These are phyloP conservation scores for Sebastes hopkinsi DNA, from an alignment of 2,797 vertebrate genomes.

Conservation along the genomic window DNA sequence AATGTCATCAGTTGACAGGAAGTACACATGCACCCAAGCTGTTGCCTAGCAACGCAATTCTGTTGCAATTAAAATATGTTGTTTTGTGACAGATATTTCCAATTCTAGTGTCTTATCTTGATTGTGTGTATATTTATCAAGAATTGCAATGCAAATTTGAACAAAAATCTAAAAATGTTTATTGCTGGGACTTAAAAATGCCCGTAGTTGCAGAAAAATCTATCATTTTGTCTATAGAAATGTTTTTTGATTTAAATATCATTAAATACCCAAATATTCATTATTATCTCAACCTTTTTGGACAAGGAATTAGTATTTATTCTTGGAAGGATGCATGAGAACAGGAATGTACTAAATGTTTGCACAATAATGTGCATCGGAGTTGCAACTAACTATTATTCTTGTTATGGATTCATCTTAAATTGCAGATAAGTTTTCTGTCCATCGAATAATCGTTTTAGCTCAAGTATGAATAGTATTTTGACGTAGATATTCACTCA, in stretches of 20 bases:
- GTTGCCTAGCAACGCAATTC: no score
- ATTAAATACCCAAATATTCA: not conserved
- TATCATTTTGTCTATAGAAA: no score
- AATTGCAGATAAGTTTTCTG: not conserved
- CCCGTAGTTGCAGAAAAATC: no score
- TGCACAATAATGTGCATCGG: not conserved
- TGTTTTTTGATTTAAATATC: not conserved
- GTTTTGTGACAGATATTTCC: no score
- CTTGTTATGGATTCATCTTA: not conserved
- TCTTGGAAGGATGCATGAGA: accelerated
- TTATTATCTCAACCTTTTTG: not conserved
- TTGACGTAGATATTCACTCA: not conserved
- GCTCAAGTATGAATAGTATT: accelerated
- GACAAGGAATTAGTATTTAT: not conserved
- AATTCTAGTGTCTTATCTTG: no score
- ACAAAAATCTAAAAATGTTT: no score
- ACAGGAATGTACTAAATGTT: not conserved
- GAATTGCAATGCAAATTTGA: no score
- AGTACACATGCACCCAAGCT: no score
- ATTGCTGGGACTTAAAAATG: no score
- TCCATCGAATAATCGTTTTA: not conserved
- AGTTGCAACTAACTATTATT: not conserved
- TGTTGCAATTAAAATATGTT: no score
- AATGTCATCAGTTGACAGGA: no score
- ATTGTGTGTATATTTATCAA: no score